Percentiles rank a stretch among this genome's conserved stretches.
Conservation (phyloP, 2,113 vertebrate genomes). For the Pongo pygmaeus region DNA sequence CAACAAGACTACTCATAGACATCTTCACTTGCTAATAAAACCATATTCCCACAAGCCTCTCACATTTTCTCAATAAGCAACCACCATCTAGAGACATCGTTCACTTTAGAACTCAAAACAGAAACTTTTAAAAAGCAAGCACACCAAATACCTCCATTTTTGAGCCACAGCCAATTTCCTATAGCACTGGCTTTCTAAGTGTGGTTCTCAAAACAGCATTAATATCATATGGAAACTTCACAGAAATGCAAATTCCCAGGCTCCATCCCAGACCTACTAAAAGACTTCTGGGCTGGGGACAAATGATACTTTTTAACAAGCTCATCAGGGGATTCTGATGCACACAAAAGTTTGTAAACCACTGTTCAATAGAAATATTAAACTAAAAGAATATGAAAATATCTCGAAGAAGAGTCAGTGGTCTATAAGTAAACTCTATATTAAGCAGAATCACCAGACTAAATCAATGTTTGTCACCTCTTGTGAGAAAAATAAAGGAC, state of each 20-base stretch:
- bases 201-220: not conserved
- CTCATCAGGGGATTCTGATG: not conserved
- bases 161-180: not conserved
- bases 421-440: not conserved
- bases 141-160: not conserved
- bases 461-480: not conserved
- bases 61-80: not conserved
- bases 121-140: not conserved
- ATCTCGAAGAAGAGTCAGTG: not conserved
- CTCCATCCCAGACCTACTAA: not conserved
- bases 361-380: not conserved
- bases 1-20: not conserved
- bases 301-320: not conserved
- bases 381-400: not conserved
- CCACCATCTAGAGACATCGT: not conserved
- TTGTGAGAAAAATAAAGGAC: not conserved
- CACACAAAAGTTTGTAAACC: not conserved
- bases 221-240: not conserved
- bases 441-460: not conserved
- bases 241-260: not conserved
- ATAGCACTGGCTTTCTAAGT: not conserved
- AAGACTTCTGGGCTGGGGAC: not conserved
- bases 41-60: accelerated
- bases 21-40: not conserved
- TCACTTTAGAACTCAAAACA: not conserved